Base-by-base conservation (phyloP, 2,888 invertebrate species). In the Ellobium chinense region DNA sequence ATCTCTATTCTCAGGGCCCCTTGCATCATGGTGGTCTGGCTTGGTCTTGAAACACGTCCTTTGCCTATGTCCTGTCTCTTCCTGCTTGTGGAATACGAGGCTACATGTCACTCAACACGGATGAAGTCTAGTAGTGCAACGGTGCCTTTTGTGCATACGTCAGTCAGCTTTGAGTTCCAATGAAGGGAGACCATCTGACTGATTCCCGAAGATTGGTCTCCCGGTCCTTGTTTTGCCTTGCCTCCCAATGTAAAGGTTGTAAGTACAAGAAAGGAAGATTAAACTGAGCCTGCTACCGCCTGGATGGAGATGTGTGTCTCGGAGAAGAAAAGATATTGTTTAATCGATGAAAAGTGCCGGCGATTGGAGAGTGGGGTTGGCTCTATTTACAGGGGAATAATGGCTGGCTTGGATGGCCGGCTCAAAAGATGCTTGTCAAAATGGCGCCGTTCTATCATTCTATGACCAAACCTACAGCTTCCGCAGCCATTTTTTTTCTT, bases 401-500 rank as follows among this genome's bases (percentile, higher is more conserved):
- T 69, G 39, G 46, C 46, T 69, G 54, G n/a, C 69, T n/a, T 1
- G 14, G 7, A 9, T 21, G 31, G 37, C 56, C 4, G 24, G 69
- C 69, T 69, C 56, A 56, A 69, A 69, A 54, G 69, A 46, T 31
- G 54, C 69, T 68, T 69, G 69, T 56, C 69, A 27, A 31, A 31
- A 24, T 24, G 68, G 68, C 68, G 39, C 60, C 60, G 29, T n/a
- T 62, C 24, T 62, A 29, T n/a, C n/a, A n/a, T n/a, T n/a, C n/a
- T n/a, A n/a, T n/a, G n/a, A n/a, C n/a, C 34, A 34, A 34, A 34
- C 18, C 65, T 5, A 65, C n/a, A n/a, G n/a, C n/a, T n/a, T n/a
- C n/a, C n/a, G n/a, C n/a, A n/a, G n/a, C n/a, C n/a, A n/a, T n/a
- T n/a, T n/a, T n/a, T n/a, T n/a, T n/a, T n/a, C n/a, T n/a, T n/a